Percentiles rank a stretch among this genome's conserved stretches.
Conservation (phyloP, 2,113 vertebrate species). For the Myotis lucifugus region DNA sequence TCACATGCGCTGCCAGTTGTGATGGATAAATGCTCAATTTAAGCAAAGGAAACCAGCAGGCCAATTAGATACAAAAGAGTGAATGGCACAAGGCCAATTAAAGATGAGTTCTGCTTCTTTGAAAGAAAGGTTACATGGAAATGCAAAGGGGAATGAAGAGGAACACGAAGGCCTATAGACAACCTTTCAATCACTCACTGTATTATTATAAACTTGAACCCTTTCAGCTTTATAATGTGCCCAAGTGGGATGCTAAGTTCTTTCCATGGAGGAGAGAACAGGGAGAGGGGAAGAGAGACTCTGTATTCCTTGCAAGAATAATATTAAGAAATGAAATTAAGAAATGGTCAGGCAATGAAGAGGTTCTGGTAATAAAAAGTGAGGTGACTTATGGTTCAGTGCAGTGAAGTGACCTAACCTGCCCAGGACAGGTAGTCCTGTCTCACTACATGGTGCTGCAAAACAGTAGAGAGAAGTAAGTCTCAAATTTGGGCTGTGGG, state of each 20-base stretch:
- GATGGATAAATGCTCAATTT: slow-evolving; percentile 39
- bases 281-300: neutral
- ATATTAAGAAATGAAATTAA: neutral
- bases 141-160: neutral
- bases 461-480: neutral
- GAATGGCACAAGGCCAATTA: neutral
- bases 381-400: neutral
- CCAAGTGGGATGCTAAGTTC: neutral
- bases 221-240: neutral
- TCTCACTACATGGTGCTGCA: accelerated
- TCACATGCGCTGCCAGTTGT: slow-evolving; percentile 18
- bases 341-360: neutral
- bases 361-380: neutral
- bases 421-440: neutral
- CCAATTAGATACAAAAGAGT: neutral
- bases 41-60: slow-evolving; percentile 1
- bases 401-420: neutral
- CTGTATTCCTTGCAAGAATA: neutral
- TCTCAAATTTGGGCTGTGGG: neutral
- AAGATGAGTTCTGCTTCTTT: neutral
- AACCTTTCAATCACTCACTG: neutral
- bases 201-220: neutral
- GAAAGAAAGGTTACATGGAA: neutral
- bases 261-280: neutral
- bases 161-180: accelerated